Percentiles rank a stretch among this genome's conserved stretches.
Evolutionary conservation across 2,113 vertebrate genomes (phyloP).

Genomic region (Pomatorhinus ruficollis): DNA sequence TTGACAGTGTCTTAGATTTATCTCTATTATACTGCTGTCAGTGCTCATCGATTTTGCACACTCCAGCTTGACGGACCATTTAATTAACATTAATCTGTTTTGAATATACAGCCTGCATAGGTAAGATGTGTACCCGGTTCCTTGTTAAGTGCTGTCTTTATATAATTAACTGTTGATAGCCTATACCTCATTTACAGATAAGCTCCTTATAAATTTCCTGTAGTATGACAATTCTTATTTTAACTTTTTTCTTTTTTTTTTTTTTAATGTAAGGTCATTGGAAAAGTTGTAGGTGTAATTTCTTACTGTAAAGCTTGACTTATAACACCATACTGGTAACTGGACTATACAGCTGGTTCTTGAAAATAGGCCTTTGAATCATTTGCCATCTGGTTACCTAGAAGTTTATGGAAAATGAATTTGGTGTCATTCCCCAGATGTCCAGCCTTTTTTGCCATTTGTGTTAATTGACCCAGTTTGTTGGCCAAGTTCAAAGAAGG

Average conservation of each 20-base stretch:
- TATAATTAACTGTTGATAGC: conserved; percentile 8
- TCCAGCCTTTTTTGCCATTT: conserved; percentile 27
- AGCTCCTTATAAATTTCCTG: neutral
- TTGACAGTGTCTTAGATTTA: conserved; percentile 47
- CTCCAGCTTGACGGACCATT: conserved; percentile 54
- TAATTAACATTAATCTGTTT: conserved; percentile 69
- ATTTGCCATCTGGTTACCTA: conserved; percentile 59
- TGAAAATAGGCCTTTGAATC: conserved; percentile 56
- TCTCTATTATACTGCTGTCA: conserved; percentile 60
- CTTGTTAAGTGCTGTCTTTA: conserved; percentile 2
- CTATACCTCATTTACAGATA: conserved; percentile 13
- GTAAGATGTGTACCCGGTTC: neutral
- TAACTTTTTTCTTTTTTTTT: neutral
- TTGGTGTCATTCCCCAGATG: conserved; percentile 55
- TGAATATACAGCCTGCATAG: conserved; percentile 43
- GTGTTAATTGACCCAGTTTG: conserved; percentile 31
- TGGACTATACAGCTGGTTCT: conserved; percentile 49
- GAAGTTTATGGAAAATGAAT: conserved; percentile 48
- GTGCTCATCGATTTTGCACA: conserved; percentile 42
- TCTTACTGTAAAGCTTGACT: conserved; percentile 5
- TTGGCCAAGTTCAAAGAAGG: neutral
- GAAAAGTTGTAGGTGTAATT: neutral
- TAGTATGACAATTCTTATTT: neutral
- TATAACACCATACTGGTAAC: neutral
- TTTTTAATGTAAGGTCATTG: neutral